Conservation (phyloP, 2,113 vertebrate species). For the Colinus virginianus region DNA sequence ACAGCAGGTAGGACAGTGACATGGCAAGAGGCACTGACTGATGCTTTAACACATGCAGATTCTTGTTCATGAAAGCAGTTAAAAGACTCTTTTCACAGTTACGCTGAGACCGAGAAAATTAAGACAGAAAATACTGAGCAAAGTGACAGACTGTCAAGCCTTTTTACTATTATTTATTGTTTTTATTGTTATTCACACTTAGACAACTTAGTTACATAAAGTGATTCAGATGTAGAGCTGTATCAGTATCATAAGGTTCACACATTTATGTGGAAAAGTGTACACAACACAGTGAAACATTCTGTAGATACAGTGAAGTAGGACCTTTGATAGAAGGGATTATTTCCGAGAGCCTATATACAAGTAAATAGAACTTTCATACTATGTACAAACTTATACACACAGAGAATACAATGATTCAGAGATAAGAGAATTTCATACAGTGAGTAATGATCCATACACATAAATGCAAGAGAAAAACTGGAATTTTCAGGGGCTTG, state of each 20-base stretch:
- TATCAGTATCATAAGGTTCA: constrained; percentile 79
- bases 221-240: constrained; percentile 82
- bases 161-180: constrained; percentile 82
- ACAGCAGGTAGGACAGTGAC: not conserved
- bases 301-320: constrained; percentile 81
- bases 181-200: constrained; percentile 77
- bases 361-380: constrained; percentile 74
- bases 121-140: not conserved
- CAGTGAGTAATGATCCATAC: constrained; percentile 55
- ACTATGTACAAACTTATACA: constrained; percentile 76
- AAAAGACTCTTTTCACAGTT: not conserved
- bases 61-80: not conserved
- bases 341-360: constrained; percentile 75
- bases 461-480: constrained; percentile 43
- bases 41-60: not conserved
- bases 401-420: constrained; percentile 59
- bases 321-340: constrained; percentile 75
- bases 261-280: constrained; percentile 78
- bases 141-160: not conserved
- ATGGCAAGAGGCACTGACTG: not conserved
- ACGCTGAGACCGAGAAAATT: not conserved
- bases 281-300: constrained; percentile 80
- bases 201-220: constrained; percentile 83
- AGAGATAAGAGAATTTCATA: constrained; percentile 23
- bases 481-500: not conserved